phyloP scores from a whole-genome alignment of 1,140 invertebrate species.

The Chrysomallon squamiferum region DNA sequence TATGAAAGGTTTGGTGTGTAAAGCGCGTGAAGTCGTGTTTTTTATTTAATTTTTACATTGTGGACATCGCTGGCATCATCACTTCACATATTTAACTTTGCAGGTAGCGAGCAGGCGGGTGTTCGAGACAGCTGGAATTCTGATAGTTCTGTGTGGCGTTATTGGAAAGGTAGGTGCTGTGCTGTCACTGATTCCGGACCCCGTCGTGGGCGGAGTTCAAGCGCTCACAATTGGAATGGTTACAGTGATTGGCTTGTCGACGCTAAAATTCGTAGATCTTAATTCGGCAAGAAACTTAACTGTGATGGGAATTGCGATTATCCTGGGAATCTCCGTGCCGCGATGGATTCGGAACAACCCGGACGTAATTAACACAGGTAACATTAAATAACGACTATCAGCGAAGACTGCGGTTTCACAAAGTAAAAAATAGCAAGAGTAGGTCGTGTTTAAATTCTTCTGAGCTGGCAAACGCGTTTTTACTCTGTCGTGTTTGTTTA shows the following conservation, averaged over 20 bases:
- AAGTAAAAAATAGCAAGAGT: too few species aligned
- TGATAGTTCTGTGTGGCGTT: conserved; percentile 73
- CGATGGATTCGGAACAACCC: conserved; percentile 33
- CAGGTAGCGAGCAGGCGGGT: conserved; percentile 41
- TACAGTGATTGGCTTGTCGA: conserved; percentile 44
- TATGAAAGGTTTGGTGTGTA: too few species aligned
- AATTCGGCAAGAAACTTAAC: conserved; percentile 23
- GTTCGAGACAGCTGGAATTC: conserved; percentile 74
- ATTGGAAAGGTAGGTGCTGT: conserved; percentile 83
- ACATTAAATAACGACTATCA: neutral
- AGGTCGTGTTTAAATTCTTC: too few species aligned
- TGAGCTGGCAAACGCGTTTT: too few species aligned
- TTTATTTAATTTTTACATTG: too few species aligned
- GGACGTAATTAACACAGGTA: conserved; percentile 21
- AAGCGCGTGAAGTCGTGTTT: too few species aligned
- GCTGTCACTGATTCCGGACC: conserved; percentile 85
- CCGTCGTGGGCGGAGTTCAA: conserved; percentile 84
- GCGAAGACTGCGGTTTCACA: too few species aligned
- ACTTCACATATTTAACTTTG: neutral
- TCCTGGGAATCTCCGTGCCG: conserved; percentile 55
- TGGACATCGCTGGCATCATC: too few species aligned
- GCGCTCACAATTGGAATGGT: conserved; percentile 80
- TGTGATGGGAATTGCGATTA: conserved; percentile 56
- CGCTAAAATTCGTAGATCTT: conserved; percentile 54
- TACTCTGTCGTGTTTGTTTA: too few species aligned